Evolutionary conservation across 1,140 invertebrate genomes (phyloP), one percentile per base, ranked within the genome.

Genomic region (Muscidifurax raptorellus): DNA sequence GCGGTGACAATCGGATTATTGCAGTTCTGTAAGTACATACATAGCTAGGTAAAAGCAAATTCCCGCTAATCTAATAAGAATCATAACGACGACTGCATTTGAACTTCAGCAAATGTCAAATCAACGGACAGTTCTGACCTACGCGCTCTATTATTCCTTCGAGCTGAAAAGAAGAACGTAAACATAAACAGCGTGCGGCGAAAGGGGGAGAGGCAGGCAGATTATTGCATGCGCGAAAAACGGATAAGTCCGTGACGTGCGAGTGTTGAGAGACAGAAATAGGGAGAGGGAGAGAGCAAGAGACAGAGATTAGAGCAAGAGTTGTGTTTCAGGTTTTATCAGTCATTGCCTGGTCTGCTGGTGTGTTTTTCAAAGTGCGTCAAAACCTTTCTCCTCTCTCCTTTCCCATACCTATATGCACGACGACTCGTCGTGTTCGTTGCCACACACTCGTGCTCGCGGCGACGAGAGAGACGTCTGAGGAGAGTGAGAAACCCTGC

Each of bases 341-440:
- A 9, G 36, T 28, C 47, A 52, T 25, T 30, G 15, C 27, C 27
- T 30, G 12, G 5, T 69, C 66, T n/a, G 28, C 25, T 69, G 10
- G 36, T 71, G 27, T 72, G 15, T 82, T 83, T 76, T 83, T 44
- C 25, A 83, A 83, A 77, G 74, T 77, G 36, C 71, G 47, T 69
- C 59, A 4, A 52, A 27, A 77, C 81, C 74, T 83, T 83, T 77
- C 71, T 75, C 81, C 74, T 83, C 76, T 67, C 71, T 75, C 81
- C 64, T 77, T 83, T 82, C 27, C 81, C 72, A 82, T n/a, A n/a
- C 81, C 81, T 36, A 77, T n/a, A n/a, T n/a, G n/a, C 81, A 83
- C 81, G 36, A 27, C 30, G 7, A n/a, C 28, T 67, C n/a, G 64
- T 27, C 9, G 64, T 2, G n/a, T 66, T 6, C 64, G n/a, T 66